phyloP scores from a whole-genome alignment of 2,113 vertebrate species.

The Notothenia rossii region DNA sequence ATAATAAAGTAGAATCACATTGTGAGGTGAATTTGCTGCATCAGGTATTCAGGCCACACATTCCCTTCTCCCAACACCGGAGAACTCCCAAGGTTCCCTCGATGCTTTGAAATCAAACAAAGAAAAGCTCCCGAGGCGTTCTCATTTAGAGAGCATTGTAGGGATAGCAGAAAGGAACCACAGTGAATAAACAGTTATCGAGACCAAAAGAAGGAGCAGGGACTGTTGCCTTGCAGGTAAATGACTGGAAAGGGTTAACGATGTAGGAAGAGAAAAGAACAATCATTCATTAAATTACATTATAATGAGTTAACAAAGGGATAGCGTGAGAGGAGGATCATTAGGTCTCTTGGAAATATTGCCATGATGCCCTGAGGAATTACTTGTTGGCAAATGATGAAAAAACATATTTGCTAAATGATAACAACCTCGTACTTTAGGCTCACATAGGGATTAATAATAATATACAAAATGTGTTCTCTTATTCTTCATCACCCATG shows the following conservation, averaged over 20 bases:
- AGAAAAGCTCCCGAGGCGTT: not conserved
- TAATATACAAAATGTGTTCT: not conserved
- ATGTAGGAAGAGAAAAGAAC: not conserved
- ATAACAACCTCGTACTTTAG: not conserved
- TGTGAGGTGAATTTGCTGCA: slow-evolving; percentile 18
- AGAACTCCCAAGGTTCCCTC: slow-evolving; percentile 25
- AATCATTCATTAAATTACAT: not conserved
- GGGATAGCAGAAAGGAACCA: not conserved
- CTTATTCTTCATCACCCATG: slow-evolving; percentile 5
- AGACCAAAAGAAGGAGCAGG: not conserved
- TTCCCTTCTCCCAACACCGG: not conserved
- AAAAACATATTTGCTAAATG: slow-evolving; percentile 1
- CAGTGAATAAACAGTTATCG: not conserved
- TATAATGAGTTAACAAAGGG: not conserved
- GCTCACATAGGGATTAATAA: not conserved
- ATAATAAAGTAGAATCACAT: slow-evolving; percentile 17
- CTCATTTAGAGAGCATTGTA: not conserved
- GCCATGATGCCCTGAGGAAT: not conserved
- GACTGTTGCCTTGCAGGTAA: not conserved
- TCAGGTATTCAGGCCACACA: not conserved
- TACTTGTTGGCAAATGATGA: not conserved
- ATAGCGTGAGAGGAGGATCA: not conserved
- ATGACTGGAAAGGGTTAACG: not conserved
- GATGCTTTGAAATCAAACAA: slow-evolving; percentile 23
- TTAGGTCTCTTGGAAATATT: not conserved